Base-by-base conservation (phyloP, 2,888 invertebrate genomes). In the Slavum lentiscoides region DNA sequence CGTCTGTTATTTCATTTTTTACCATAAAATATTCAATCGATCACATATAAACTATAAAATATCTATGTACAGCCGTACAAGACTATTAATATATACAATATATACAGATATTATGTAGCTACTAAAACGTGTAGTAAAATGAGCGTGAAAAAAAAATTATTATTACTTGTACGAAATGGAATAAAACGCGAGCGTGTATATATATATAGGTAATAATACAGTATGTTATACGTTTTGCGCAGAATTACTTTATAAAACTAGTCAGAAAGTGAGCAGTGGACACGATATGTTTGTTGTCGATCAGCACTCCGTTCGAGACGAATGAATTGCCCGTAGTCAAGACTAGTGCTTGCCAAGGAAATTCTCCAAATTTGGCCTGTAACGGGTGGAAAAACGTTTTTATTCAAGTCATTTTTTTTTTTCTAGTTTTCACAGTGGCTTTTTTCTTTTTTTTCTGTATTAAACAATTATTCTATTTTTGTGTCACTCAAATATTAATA, bases 301-400 rank as follows among this genome's bases (percentile, higher is more conserved):
- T 72, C 13, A 80, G 58, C 7, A 19, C 80, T 64, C 80, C 80
- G 23, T 80, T 80, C 19, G 80, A 80, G 5, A 80, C 70, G 23
- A 80, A 80, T 55, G 80, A 80, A 80, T 80, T 80, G 8, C 23
- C 70, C 9, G 19, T 43, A 13, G 80, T 80, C n/a, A 80, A 66
- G 55, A 80, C 23, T 23, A 80, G 39, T 43, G 64, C 80, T 80
- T 80, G 80, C 80, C 80, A 80, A 15, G 80, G 80, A 58, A 80
- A 80, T 55, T 80, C 80, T 39, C 80, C 80, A 43, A 80, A 80
- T 64, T 80, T 80, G 23, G 80, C 80, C 80, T 80, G 39, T 21
- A 30, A n/a, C 15, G 17, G 6, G 19, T 19, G 19, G 19, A 19
- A 55, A 55, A 55, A 55, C 8, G 7, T 55, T 6, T 55, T 55